A percentile compares a stretch with the other conserved stretches of the same genome.
Evolutionary conservation across 2,113 vertebrate genomes (phyloP).

Genomic region (Paralichthys olivaceus): DNA sequence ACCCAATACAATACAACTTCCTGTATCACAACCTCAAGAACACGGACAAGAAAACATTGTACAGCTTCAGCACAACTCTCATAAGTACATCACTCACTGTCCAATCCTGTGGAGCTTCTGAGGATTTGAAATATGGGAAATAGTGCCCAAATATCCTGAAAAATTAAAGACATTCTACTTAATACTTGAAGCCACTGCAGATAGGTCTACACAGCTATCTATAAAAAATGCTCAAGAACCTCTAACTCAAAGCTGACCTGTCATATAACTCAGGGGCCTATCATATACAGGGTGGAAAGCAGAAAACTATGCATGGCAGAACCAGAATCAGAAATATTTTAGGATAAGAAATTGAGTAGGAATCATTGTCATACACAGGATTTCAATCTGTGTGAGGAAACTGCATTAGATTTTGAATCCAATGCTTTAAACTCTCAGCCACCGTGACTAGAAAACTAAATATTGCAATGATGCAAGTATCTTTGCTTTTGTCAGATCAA

Average conservation of each 20-base stretch:
- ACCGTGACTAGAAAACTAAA: no score
- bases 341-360: no score
- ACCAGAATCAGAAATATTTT: not conserved
- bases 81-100: not conserved
- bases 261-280: not conserved
- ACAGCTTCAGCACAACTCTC: not conserved
- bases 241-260: slow-evolving; percentile 10
- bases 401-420: no score
- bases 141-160: not conserved
- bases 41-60: not conserved
- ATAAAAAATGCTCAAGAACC: not conserved
- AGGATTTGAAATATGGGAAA: slow-evolving; percentile 10
- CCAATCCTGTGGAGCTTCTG: not conserved
- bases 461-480: no score
- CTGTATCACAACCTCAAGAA: not conserved
- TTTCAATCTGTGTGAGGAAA: no score
- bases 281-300: not conserved
- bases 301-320: not conserved
- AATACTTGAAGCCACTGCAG: not conserved
- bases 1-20: not conserved
- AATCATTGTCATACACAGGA: no score
- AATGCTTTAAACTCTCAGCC: no score
- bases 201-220: not conserved
- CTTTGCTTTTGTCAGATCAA: no score
- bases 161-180: not conserved